Evolutionary conservation across 2,113 vertebrate species (phyloP).

Genomic region (Oryzias javanicus): DNA sequence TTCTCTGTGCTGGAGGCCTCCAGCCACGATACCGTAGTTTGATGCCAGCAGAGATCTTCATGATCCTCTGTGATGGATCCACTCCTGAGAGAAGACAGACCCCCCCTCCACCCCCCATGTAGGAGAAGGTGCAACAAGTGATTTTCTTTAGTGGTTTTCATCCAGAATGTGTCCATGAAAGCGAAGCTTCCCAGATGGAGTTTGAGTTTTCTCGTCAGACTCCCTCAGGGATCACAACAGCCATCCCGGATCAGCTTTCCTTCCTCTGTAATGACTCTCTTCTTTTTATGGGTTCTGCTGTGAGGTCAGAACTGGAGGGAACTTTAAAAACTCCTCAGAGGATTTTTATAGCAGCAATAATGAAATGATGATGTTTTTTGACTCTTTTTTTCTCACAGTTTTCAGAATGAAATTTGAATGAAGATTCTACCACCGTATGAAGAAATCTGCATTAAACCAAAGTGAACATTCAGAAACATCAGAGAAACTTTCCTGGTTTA

Average conservation of each 20-base stretch:
- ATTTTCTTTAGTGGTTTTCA: constrained; percentile 20
- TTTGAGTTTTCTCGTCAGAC: constrained; percentile 36
- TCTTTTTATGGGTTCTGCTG: constrained; percentile 65
- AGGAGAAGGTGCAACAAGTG: constrained; percentile 29
- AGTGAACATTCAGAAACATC: too few relatives aligned
- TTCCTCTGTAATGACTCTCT: constrained; percentile 67
- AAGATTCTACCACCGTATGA: too few relatives aligned
- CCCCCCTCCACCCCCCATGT: constrained; percentile 22
- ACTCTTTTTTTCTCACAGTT: too few relatives aligned
- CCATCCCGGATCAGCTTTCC: constrained; percentile 62
- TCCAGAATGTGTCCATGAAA: constrained; percentile 38
- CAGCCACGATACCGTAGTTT: constrained; percentile 46
- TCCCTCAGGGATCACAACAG: constrained; percentile 35
- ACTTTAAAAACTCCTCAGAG: constrained; percentile 56
- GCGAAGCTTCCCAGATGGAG: constrained; percentile 34
- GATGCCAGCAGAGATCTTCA: constrained; percentile 50
- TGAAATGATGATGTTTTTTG: too few relatives aligned
- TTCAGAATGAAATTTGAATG: too few relatives aligned
- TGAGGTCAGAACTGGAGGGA: constrained; percentile 63
- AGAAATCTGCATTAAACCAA: too few relatives aligned
- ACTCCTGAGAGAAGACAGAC: constrained; percentile 46
- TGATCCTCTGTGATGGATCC: constrained; percentile 38
- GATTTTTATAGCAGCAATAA: constrained; percentile 35
- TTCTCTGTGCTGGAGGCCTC: constrained; percentile 40
- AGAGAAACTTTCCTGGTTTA: too few relatives aligned